phyloP scores from a whole-genome alignment of 2,113 vertebrate species.

The Xenotilapia flavipinnis region DNA sequence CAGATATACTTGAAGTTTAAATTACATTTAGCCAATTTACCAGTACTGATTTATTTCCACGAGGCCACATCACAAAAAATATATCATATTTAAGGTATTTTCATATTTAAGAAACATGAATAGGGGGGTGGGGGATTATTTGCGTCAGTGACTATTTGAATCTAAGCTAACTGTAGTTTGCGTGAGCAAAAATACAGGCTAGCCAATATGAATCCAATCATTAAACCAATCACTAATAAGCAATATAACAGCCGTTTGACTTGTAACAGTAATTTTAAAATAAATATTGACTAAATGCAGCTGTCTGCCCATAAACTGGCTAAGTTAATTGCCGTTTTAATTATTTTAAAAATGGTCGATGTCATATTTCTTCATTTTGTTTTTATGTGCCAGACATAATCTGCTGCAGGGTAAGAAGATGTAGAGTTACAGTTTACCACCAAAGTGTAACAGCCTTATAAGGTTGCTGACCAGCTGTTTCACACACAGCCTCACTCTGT shows the following conservation, averaged over 20 bases:
- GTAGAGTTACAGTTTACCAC: background rate
- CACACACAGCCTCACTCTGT: conserved; percentile 9
- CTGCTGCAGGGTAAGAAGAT: background rate
- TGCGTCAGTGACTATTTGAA: background rate
- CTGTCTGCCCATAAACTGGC: background rate
- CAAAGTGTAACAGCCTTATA: conserved; percentile 20
- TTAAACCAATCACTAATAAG: background rate
- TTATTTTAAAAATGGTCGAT: background rate
- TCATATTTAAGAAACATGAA: background rate
- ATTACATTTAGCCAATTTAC: background rate
- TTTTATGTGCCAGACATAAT: background rate
- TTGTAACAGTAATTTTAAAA: background rate
- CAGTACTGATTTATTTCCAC: background rate
- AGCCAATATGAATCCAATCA: background rate
- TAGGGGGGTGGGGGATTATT: background rate
- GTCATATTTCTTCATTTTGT: background rate
- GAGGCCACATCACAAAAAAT: background rate
- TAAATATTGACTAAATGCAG: background rate
- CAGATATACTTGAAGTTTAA: background rate
- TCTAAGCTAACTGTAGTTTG: background rate
- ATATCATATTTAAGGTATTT: background rate
- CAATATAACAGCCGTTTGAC: background rate
- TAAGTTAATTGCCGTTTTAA: background rate
- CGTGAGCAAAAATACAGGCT: background rate
- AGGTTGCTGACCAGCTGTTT: conserved; percentile 9